A percentile compares a stretch with the other conserved stretches of the same genome.
Conservation (phyloP, 2,888 invertebrate species). For the Xylota segnis region DNA sequence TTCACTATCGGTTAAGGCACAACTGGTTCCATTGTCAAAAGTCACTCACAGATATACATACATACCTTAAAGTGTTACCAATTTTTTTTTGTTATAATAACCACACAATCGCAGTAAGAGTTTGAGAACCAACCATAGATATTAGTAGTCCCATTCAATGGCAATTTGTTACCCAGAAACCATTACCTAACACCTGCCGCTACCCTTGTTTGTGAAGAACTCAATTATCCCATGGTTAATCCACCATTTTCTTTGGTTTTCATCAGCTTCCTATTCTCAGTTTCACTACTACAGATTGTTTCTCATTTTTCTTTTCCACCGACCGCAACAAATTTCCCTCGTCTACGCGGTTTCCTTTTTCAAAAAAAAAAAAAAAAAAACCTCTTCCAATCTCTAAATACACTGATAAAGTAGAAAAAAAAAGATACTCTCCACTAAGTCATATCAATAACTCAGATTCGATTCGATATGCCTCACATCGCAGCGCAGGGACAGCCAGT, state of each 20-base stretch:
- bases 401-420: constrained; percentile 29
- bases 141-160: background rate
- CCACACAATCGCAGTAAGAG: background rate
- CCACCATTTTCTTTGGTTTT: constrained; percentile 65
- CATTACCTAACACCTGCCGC: constrained; percentile 58
- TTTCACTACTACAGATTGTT: constrained; percentile 37
- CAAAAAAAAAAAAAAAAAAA: constrained; percentile 25
- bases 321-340: constrained; percentile 66
- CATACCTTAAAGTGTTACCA: background rate
- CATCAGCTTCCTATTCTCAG: constrained; percentile 65
- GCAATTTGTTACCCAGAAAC: constrained; percentile 40
- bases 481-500: constrained; percentile 44
- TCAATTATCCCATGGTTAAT: constrained; percentile 59
- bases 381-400: constrained; percentile 46
- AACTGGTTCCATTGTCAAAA: background rate
- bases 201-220: constrained; percentile 28
- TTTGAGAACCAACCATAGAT: background rate
- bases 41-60: background rate
- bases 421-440: constrained; percentile 52
- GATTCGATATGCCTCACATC: constrained; percentile 69
- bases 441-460: constrained; percentile 76
- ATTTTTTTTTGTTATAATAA: background rate
- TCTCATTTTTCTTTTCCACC: constrained; percentile 24
- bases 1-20: background rate
- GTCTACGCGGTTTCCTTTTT: constrained; percentile 18